Evolutionary conservation across 2,113 vertebrate genomes (phyloP).

Genomic region (Fregata magnificens): DNA sequence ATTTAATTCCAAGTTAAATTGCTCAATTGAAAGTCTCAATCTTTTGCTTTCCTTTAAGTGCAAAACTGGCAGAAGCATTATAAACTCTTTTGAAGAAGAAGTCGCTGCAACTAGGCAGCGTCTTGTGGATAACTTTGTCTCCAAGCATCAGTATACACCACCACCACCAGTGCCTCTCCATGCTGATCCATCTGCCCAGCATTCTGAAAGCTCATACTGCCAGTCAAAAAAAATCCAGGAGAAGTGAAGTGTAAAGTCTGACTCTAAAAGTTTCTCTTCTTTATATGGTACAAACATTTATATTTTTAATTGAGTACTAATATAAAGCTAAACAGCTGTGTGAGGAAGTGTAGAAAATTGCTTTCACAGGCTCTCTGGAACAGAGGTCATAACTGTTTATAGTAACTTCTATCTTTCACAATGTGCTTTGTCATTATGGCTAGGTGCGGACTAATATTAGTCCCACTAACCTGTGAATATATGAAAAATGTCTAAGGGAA

Average conservation of each 20-base stretch:
- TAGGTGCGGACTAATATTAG: not conserved
- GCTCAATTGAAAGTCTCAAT: not conserved
- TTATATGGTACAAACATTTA: not conserved
- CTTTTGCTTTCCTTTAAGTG: conserved; percentile 42
- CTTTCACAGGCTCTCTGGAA: not conserved
- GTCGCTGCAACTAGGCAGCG: conserved; percentile 14
- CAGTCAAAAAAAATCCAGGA: not conserved
- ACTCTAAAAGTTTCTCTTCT: not conserved
- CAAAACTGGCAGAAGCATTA: conserved; percentile 12
- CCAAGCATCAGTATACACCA: conserved; percentile 16
- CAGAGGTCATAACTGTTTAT: not conserved
- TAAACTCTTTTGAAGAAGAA: conserved; percentile 52
- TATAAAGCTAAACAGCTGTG: not conserved
- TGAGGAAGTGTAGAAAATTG: not conserved
- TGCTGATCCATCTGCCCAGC: not conserved
- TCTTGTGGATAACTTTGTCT: conserved; percentile 52
- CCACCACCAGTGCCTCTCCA: not conserved
- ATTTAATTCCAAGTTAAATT: not conserved
- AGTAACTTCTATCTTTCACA: not conserved
- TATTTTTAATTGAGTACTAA: not conserved
- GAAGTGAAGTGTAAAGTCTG: not conserved
- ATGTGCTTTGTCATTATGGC: not conserved
- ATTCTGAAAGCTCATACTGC: not conserved
- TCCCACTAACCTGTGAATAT: not conserved
- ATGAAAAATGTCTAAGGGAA: not conserved